Conservation (phyloP, 64 coral and sea anemone species). For the Dendrophyllia cribrosa region DNA sequence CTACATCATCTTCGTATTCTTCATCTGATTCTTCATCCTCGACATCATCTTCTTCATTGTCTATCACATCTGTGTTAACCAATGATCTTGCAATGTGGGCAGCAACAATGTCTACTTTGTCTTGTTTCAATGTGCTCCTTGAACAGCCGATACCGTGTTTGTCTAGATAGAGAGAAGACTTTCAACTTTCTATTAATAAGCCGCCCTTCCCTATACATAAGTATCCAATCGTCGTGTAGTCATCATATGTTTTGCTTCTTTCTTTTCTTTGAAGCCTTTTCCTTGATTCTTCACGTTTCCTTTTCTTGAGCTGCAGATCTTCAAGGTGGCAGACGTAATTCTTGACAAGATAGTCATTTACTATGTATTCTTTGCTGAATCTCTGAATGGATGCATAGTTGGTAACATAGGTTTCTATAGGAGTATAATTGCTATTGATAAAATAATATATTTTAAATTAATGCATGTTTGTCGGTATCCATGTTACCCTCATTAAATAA, state of each 20-base stretch:
- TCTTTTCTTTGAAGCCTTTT: neutral
- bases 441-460: neutral
- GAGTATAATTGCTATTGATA: neutral
- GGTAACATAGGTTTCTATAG: neutral
- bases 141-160: slow-evolving; percentile 51
- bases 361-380: slow-evolving; percentile 9
- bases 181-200: slow-evolving; percentile 38
- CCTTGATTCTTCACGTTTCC: neutral
- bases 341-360: neutral
- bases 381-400: neutral
- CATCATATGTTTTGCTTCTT: slow-evolving; percentile 20
- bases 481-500: slow-evolving; percentile 2
- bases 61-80: slow-evolving; percentile 30
- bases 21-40: slow-evolving; percentile 24
- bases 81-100: slow-evolving; percentile 60
- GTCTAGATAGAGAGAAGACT: slow-evolving; percentile 47
- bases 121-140: slow-evolving; percentile 58
- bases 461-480: slow-evolving; percentile 3
- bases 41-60: slow-evolving; percentile 24
- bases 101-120: slow-evolving; percentile 73
- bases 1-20: slow-evolving; percentile 43
- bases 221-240: neutral
- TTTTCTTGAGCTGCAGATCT: neutral
- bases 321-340: slow-evolving; percentile 3
- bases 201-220: slow-evolving; percentile 34